phyloP scores from a whole-genome alignment of 2,888 invertebrate species.

The Papilio elwesi region DNA sequence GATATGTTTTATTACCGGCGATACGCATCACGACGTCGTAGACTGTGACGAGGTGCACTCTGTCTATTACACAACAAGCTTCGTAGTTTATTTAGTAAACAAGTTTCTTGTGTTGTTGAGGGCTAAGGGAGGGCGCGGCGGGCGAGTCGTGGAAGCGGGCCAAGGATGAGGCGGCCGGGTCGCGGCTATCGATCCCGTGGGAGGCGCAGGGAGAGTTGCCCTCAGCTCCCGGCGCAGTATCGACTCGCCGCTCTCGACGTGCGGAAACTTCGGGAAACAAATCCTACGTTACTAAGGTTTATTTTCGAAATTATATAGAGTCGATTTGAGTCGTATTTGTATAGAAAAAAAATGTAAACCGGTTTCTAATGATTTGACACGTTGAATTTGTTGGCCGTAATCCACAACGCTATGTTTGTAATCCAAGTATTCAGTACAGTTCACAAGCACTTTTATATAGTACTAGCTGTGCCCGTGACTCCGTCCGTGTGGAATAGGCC shows the following conservation, averaged over 20 bases:
- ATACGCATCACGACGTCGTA: neutral
- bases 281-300: neutral
- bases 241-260: conserved; percentile 22
- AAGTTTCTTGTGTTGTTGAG: conserved; percentile 32
- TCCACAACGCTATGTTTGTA: no score
- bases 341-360: no score
- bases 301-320: neutral
- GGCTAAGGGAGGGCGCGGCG: conserved; percentile 43
- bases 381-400: no score
- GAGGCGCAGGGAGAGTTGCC: conserved; percentile 1
- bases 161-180: conserved; percentile 69
- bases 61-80: neutral
- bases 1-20: neutral
- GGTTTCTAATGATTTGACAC: no score
- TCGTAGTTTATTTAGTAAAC: conserved; percentile 22
- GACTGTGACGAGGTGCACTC: conserved; percentile 1
- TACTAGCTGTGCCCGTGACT: no score
- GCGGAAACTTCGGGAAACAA: neutral
- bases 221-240: conserved; percentile 4
- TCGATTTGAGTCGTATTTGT: neutral
- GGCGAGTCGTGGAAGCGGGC: conserved; percentile 57
- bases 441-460: no score
- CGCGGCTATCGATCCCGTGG: conserved; percentile 64
- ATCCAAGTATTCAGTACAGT: no score
- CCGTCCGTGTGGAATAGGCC: no score